phyloP scores from a whole-genome alignment of 2,888 invertebrate species.

The Hirtodrosophila histrioides region DNA sequence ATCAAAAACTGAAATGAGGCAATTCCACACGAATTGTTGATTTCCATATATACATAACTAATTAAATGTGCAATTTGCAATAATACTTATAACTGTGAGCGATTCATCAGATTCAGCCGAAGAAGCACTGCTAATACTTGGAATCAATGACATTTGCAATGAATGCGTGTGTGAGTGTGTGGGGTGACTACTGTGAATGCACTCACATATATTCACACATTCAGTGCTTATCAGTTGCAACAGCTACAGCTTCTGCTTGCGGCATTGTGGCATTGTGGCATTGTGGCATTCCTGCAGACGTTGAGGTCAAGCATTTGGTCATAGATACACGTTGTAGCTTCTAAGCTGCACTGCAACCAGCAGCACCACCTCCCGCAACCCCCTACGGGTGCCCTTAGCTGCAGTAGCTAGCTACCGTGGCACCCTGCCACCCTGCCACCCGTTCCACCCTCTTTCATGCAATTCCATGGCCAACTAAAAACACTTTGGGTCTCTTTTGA shows the following conservation, averaged over 20 bases:
- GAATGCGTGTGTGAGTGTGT: too few species aligned
- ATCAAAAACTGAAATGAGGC: too few species aligned
- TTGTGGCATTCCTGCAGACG: slow-evolving; percentile 1
- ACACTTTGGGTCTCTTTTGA: slow-evolving; percentile 60
- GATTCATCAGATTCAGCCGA: neutral
- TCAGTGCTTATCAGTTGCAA: slow-evolving; percentile 27
- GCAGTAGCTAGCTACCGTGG: too few species aligned
- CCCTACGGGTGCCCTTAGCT: too few species aligned
- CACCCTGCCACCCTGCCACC: neutral
- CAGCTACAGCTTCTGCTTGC: slow-evolving; percentile 12
- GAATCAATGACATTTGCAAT: neutral
- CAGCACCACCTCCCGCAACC: neutral
- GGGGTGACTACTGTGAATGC: slow-evolving; percentile 7
- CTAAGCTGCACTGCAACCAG: neutral
- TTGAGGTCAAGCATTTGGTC: slow-evolving; percentile 35
- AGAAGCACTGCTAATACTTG: neutral
- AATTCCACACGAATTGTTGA: too few species aligned
- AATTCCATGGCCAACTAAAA: slow-evolving; percentile 63
- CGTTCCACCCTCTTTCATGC: slow-evolving; percentile 26
- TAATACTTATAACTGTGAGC: too few species aligned
- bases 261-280: slow-evolving; percentile 20
- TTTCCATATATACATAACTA: too few species aligned
- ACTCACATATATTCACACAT: slow-evolving; percentile 9
- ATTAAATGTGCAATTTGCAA: too few species aligned
- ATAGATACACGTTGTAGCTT: slow-evolving; percentile 3